Evolutionary conservation across 2,113 vertebrate genomes (phyloP).

Genomic region (Neolamprologus modestus): DNA sequence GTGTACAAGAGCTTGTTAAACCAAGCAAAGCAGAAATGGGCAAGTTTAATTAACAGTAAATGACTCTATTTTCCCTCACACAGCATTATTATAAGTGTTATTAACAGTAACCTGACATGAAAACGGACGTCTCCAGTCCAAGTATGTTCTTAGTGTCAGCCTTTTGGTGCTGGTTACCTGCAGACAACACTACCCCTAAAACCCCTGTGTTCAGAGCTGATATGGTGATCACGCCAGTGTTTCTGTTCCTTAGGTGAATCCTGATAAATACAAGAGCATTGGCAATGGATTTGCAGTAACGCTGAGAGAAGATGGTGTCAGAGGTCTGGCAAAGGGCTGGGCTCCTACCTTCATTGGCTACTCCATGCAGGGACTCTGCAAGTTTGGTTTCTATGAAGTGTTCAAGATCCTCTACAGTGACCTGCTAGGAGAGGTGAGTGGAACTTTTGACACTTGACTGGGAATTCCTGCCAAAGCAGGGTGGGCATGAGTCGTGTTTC

Average conservation of each 20-base stretch:
- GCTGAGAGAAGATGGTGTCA: slow-evolving; percentile 86
- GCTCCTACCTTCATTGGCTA: slow-evolving; percentile 97
- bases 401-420: slow-evolving; percentile 94
- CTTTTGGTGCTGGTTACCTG: background rate
- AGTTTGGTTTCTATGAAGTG: slow-evolving; percentile 98
- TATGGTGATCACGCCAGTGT: background rate
- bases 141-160: background rate
- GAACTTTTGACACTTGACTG: background rate
- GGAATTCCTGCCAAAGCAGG: background rate
- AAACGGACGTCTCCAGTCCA: background rate
- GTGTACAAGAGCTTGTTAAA: background rate
- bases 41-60: background rate
- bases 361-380: slow-evolving; percentile 98
- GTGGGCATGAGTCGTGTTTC: background rate
- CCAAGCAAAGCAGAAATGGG: background rate
- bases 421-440: slow-evolving; percentile 87
- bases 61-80: background rate
- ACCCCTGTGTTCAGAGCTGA: background rate
- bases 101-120: background rate
- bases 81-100: background rate
- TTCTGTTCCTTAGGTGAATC: slow-evolving; percentile 77
- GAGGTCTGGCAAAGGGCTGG: slow-evolving; percentile 96
- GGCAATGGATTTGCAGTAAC: slow-evolving; percentile 91
- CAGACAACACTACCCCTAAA: background rate
- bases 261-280: slow-evolving; percentile 93